Conservation (phyloP, 2,888 invertebrate genomes). For the Dione vanillae region DNA sequence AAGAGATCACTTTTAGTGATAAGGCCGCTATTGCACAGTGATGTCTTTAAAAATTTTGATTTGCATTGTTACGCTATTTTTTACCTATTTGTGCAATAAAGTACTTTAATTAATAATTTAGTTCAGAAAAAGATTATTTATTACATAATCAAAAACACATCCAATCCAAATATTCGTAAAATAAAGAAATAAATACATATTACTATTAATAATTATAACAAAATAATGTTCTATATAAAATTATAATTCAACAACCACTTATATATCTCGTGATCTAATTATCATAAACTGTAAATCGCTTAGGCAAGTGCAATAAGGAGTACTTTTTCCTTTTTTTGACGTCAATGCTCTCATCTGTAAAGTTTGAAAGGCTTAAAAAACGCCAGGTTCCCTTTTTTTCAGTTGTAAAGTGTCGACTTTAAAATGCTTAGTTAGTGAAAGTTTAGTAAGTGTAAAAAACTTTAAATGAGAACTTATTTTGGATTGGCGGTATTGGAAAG, state of each 20-base stretch:
- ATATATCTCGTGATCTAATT: not conserved
- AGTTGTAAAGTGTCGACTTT: not conserved
- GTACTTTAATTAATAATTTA: no score
- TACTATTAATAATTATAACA: no score
- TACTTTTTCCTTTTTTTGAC: slow-evolving; percentile 5
- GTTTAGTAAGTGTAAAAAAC: not conserved
- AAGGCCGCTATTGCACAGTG: no score
- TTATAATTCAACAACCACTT: no score
- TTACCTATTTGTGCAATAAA: no score
- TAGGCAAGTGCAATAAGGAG: not conserved
- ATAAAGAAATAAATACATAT: no score
- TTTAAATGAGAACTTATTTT: not conserved
- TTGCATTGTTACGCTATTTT: no score
- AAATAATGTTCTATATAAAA: no score
- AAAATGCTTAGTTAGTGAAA: slow-evolving; percentile 4
- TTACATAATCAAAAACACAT: not conserved
- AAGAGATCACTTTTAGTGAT: no score
- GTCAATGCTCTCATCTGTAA: slow-evolving; percentile 11
- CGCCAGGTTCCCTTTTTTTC: not conserved
- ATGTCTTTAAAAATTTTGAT: no score
- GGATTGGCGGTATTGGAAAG: not conserved
- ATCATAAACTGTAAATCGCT: slow-evolving; percentile 3
- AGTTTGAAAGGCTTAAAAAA: slow-evolving; percentile 13
- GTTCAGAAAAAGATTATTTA: no score
- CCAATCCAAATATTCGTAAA: not conserved